Evolutionary conservation across 2,888 invertebrate species (phyloP), one percentile per base, ranked within the genome.

Genomic region (Aquatica leii): DNA sequence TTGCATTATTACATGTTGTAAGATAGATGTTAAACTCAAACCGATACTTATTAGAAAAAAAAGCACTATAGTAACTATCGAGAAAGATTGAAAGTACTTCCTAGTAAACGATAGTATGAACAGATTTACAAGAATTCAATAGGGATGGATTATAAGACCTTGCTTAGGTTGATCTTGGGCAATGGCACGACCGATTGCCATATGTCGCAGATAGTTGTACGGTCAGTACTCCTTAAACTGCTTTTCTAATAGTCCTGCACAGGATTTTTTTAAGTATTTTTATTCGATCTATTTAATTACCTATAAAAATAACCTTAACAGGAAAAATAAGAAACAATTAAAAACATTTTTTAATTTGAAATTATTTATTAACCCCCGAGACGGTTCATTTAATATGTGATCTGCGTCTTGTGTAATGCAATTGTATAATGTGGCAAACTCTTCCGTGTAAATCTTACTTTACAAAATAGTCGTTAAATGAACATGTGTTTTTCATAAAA

Each of bases 151-250:
- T n/a, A n/a, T n/a, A n/a, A 55, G 49, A 57, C 61, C 53, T 53
- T 48, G 56, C 40, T 8, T 8, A 43, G 41, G 14, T 17, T 43
- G 5, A 43, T 43, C 41, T 43, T 43, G 53, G 37, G 52, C 48
- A 17, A 62, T 56, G 62, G 56, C 56, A 53, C 53, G 52, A 40
- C 52, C 65, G 61, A 65, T 61, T 65, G 61, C 65, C 65, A 65
- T 65, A 65, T 65, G 65, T 65, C 65, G 65, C 65, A 53, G 54
- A 61, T 65, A 54, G 61, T 61, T 43, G 58, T 50, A 58, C 48
- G 65, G 65, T 65, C 65, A 65, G 41, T 65, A 65, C 61, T 61
- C 65, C 58, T 65, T 62, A 62, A 62, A 65, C 61, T 43, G 60
- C 60, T 65, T 65, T 60, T 56, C 65, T 64, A 64, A 64, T 64